These are phyloP conservation scores for Anabacerthia variegaticeps DNA, from an alignment of 2,797 vertebrate species.

Conservation along the genomic window DNA sequence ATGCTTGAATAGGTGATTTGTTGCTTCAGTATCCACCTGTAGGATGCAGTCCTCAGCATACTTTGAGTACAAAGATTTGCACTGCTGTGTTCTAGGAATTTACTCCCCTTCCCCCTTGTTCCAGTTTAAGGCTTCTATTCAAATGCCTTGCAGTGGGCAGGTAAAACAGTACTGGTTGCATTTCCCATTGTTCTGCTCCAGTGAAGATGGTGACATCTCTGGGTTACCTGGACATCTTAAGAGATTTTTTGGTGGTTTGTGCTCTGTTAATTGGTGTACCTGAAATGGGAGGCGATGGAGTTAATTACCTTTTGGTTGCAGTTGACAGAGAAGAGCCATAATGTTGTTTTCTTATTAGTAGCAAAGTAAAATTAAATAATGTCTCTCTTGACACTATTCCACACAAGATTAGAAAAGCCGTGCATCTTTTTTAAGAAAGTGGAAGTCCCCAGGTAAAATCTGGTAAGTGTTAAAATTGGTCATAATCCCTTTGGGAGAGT, in stretches of 20 bases:
- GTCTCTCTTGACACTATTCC: not conserved
- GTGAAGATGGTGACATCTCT: not conserved
- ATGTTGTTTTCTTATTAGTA: not conserved
- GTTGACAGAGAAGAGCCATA: not conserved
- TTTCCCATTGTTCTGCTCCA: not conserved
- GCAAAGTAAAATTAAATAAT: not conserved
- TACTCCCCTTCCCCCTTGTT: not conserved
- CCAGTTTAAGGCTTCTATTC: not conserved
- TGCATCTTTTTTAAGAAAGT: not conserved
- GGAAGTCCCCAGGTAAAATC: not conserved
- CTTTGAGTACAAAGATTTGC: not conserved
- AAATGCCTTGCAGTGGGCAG: not conserved
- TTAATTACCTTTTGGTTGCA: not conserved
- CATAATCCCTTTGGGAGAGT: not conserved
- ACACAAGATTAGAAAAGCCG: not conserved
- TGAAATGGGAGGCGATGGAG: not conserved
- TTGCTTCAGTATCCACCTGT: not conserved
- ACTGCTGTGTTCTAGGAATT: not conserved
- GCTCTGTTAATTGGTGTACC: not conserved
- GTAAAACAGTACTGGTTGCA: not conserved
- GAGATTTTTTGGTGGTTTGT: not conserved
- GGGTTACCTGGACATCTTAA: not conserved
- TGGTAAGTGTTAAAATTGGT: not conserved
- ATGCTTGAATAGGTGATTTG: not conserved
- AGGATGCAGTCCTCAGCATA: not conserved